These are phyloP conservation scores for Trilocha varians DNA, from an alignment of 2,888 invertebrate species.

Conservation along the genomic window DNA sequence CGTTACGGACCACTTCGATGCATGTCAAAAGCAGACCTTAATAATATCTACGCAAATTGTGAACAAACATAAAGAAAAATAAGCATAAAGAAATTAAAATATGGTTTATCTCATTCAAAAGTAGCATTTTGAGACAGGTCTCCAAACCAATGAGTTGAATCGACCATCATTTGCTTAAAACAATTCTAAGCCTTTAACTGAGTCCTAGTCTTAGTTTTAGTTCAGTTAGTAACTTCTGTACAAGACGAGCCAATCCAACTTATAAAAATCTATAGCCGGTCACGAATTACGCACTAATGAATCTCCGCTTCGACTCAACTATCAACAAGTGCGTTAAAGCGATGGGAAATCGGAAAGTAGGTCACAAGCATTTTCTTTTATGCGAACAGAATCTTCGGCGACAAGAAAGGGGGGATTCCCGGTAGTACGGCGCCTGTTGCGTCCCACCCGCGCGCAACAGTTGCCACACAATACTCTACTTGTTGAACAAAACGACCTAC, in stretches of 20 bases:
- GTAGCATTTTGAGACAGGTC: no score
- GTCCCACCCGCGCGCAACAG: slow-evolving; percentile 56
- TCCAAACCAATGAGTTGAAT: no score
- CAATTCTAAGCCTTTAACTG: no score
- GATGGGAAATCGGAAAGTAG: slow-evolving; percentile 32
- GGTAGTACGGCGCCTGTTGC: slow-evolving; percentile 69
- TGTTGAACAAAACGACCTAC: slow-evolving; percentile 74
- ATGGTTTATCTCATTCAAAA: no score
- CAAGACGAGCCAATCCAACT: no score
- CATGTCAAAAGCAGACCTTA: not conserved
- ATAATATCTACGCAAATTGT: not conserved
- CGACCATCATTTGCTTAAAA: no score
- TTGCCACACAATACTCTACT: slow-evolving; percentile 60
- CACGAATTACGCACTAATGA: no score
- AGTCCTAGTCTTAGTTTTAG: no score
- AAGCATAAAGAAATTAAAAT: no score
- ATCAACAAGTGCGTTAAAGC: not conserved
- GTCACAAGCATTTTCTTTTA: slow-evolving; percentile 52
- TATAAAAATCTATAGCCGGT: no score
- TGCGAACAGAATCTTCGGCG: slow-evolving; percentile 42
- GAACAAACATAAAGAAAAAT: not conserved
- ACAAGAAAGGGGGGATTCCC: slow-evolving; percentile 44
- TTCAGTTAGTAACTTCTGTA: no score
- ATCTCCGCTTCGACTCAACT: not conserved
- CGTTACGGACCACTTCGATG: not conserved